phyloP scores from a whole-genome alignment of 2,888 invertebrate genomes.

The Harpalus rubripes region DNA sequence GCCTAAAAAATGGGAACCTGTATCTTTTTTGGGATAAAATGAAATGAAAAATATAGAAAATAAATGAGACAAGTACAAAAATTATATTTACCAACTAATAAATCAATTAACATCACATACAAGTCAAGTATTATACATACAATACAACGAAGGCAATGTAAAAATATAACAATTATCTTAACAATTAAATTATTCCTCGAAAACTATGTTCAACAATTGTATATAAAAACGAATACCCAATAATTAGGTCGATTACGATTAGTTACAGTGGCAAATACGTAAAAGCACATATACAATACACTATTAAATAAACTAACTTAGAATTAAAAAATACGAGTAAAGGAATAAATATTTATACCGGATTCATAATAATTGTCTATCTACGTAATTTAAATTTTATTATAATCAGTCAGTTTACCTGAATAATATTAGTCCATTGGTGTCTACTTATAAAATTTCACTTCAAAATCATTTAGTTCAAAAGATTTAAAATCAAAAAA shows the following conservation, averaged over 20 bases:
- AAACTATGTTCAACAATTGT: conserved; percentile 33
- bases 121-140: conserved; percentile 24
- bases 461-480: conserved; percentile 39
- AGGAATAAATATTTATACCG: conserved; percentile 19
- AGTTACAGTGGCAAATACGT: conserved; percentile 42
- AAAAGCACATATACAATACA: conserved; percentile 34
- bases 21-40: neutral
- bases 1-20: too few species aligned
- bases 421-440: conserved; percentile 29
- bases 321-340: neutral
- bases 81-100: conserved; percentile 57
- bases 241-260: conserved; percentile 39
- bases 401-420: conserved; percentile 52
- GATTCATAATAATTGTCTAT: conserved; percentile 12
- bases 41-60: conserved; percentile 16
- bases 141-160: conserved; percentile 50
- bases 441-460: conserved; percentile 36
- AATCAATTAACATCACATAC: conserved; percentile 55
- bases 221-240: conserved; percentile 10
- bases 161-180: conserved; percentile 49
- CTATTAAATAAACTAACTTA: conserved; percentile 21
- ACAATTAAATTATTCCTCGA: conserved; percentile 27
- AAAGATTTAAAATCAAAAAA: neutral
- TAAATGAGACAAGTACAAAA: conserved; percentile 63
- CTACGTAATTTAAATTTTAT: conserved; percentile 34